Base-by-base conservation (phyloP, 1,140 invertebrate species). In the Lasioglossum albipes region DNA sequence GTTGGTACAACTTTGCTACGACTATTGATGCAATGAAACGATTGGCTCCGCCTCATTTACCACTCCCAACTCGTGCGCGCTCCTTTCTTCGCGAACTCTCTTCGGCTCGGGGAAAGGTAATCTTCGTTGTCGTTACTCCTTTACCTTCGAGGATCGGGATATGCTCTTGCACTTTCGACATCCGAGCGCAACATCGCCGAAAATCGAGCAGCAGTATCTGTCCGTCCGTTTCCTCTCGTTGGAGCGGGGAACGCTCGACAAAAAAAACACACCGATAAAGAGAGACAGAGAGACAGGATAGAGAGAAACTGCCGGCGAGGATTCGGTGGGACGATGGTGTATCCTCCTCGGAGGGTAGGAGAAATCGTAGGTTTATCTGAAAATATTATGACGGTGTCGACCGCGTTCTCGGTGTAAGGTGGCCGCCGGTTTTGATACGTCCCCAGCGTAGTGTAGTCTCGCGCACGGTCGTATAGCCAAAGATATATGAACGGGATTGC, bases 11-110 rank as follows among this genome's bases (percentile, higher is more conserved):
- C 92, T 92, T 89, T 81, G 89, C 88, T 91, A 91, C 90, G 92
- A 93, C 91, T 93, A 93, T 93, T 92, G 91, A 92, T 92, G 92
- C 92, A 93, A 93, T 93, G 92, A 92, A 93, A 93, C 92, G 92
- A 93, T 93, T 93, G 91, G 92, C 88, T 91, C 87, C 90, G 91
- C 89, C 91, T 93, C 90, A 91, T 91, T 92, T 92, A 90, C 88
- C 75, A 81, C 84, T 77, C 85, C 83, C 83, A 36, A 69, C 62
- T 66, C 72, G 75, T 65, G 69, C 57, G 64, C 72, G 68, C 81
- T 72, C 76, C 79, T 80, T 69, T 80, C 77, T 68, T 52, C 68
- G 68, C 59, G 75, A 75, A 79, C 76, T 83, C 72, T 62, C 72
- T 5, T 69, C 71, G 20, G 42, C 41, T 59, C 62, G 52, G 49